Evolutionary conservation across 1,140 invertebrate species (phyloP), one percentile per base, ranked within the genome.

Genomic region (Melitaea cinxia): DNA sequence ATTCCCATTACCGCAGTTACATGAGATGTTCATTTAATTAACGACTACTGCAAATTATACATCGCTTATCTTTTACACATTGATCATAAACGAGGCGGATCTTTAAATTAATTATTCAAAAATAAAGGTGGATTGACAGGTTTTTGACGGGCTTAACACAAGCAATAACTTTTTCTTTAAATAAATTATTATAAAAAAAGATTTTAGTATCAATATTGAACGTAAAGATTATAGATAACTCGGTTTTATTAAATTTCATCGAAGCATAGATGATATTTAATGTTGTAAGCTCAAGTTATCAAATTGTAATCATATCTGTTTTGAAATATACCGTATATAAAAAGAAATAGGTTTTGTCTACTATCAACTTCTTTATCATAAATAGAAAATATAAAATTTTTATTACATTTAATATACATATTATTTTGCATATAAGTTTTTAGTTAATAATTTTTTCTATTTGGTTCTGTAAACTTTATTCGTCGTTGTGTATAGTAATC

Each of bases 1-100:
- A 76, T 79, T 74, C 68, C 52, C 59, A 55, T 72, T 65, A 77
- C 75, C 62, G 68, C 52, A 28, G 49, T 49, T 69, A 30, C 53
- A 53, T 57, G 70, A 65, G 72, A 70, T 78, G 77, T 81, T 82
- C 75, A 71, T 73, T 78, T 85, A 82, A 85, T 81, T 79, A 75
- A 65, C 30, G 49, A 63, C 47, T 64, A 77, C 77, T 77, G 77
- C 72, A 77, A 81, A 78, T 80, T 66, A 55, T 66, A 72, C 68
- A 55, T 42, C 53, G 37, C 63, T 75, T 77, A 77, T 75, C 72
- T 65, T 65, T 55, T 71, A 72, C 64, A 52, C 68, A 54, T 54
- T 70, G 57, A 65, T 78, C 72, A 73, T 68, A 74, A 65, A 68
- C 61, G 50, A 68, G 62, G 37, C 63, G 72, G 68, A 30, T 68